Conservation (phyloP, 2,888 invertebrate genomes). For the Xestia ashworthii region DNA sequence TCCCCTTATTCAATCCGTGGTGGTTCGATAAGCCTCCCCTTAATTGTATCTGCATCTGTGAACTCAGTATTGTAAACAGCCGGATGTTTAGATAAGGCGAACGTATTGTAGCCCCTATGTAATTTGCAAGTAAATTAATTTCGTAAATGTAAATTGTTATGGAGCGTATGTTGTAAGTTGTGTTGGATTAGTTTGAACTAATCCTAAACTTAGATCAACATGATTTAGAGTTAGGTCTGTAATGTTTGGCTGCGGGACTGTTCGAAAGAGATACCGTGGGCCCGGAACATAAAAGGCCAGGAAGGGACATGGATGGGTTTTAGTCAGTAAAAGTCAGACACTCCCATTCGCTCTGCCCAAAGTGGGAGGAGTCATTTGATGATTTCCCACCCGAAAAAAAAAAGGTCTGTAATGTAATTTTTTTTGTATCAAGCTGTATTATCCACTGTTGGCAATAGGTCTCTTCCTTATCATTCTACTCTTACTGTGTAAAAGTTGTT, state of each 20-base stretch:
- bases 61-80: slow-evolving; percentile 52
- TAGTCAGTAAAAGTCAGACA: too few species aligned
- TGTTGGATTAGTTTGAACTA: slow-evolving; percentile 12
- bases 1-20: slow-evolving; percentile 64
- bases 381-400: too few species aligned
- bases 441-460: neutral
- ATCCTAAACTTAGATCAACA: neutral
- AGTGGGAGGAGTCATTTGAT: too few species aligned
- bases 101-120: slow-evolving; percentile 32
- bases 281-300: too few species aligned
- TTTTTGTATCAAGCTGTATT: neutral
- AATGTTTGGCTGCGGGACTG: too few species aligned
- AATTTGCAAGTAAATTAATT: slow-evolving; percentile 51
- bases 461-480: neutral
- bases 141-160: slow-evolving; percentile 20
- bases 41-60: slow-evolving; percentile 63
- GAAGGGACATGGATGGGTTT: too few species aligned
- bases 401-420: neutral
- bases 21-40: slow-evolving; percentile 62
- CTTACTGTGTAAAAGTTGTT: neutral
- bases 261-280: too few species aligned
- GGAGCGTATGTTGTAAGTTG: slow-evolving; percentile 1
- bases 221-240: neutral
- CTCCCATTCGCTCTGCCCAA: too few species aligned
- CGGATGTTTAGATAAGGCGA: slow-evolving; percentile 39